Conservation (phyloP, 2,113 vertebrate genomes). For the Felis chaus region DNA sequence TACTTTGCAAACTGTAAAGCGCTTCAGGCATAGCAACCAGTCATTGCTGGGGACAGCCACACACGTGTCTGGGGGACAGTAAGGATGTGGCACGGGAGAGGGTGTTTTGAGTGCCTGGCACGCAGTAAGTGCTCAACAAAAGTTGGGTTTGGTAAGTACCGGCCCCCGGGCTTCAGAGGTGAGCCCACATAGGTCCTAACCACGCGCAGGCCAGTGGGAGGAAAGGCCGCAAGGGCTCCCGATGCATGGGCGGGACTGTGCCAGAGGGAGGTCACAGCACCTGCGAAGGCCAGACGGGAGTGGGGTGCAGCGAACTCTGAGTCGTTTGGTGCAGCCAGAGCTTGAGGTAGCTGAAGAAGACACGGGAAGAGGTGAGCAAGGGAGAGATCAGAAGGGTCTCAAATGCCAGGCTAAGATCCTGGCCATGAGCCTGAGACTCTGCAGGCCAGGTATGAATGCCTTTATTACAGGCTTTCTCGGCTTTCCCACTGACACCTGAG, state of each 20-base stretch:
- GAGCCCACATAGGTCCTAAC: fast-evolving
- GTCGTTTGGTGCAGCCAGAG: neutral
- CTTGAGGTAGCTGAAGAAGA: neutral
- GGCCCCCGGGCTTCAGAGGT: neutral
- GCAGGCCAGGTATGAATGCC: neutral
- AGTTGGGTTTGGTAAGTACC: fast-evolving
- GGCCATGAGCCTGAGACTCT: neutral
- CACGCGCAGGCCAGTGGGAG: neutral
- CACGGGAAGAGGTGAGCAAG: neutral
- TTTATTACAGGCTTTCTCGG: neutral
- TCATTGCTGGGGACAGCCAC: neutral
- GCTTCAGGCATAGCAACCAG: neutral
- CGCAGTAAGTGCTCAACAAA: fast-evolving
- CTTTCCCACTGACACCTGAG: fast-evolving
- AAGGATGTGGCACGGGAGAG: neutral
- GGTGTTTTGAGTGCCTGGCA: too few species aligned
- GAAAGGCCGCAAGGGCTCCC: neutral
- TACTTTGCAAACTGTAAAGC: neutral
- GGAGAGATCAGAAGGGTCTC: neutral
- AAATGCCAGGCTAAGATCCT: neutral
- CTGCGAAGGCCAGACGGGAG: fast-evolving
- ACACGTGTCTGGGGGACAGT: neutral
- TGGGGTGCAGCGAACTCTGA: neutral
- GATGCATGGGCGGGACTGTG: neutral
- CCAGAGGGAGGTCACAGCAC: neutral